Evolutionary conservation across 64 coral and sea anemone genomes (phyloP).

Genomic region (Montipora efflorescens): DNA sequence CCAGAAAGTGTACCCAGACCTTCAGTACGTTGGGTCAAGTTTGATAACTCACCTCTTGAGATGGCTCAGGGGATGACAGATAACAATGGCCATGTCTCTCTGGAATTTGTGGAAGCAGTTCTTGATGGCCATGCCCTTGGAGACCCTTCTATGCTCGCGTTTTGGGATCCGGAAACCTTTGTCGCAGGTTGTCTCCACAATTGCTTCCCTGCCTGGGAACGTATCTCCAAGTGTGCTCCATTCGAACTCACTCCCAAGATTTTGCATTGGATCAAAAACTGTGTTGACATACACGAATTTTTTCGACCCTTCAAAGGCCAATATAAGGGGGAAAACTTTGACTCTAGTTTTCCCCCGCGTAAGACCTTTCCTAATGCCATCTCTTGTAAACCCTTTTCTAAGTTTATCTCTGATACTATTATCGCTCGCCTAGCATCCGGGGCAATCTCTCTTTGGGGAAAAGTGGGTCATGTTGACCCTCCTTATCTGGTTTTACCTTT

Average conservation of each 20-base stretch:
- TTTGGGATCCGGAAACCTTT: constrained; percentile 14
- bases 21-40: not conserved
- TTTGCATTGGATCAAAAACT: too few species aligned
- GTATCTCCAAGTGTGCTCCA: too few species aligned
- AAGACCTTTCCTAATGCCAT: too few species aligned
- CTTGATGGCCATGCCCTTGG: not conserved
- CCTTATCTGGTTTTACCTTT: constrained; percentile 3
- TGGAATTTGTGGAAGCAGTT: not conserved
- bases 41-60: not conserved
- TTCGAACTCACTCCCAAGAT: too few species aligned
- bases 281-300: too few species aligned
- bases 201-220: too few species aligned
- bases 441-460: constrained; percentile 11
- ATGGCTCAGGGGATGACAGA: not conserved
- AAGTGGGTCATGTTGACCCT: not conserved
- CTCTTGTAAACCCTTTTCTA: too few species aligned
- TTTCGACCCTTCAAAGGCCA: too few species aligned
- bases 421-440: too few species aligned
- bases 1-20: not conserved
- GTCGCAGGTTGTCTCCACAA: constrained; percentile 33
- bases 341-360: too few species aligned
- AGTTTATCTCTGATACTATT: too few species aligned
- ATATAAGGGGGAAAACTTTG: too few species aligned
- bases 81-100: not conserved
- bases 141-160: not conserved